Evolutionary conservation across 2,797 vertebrate genomes (phyloP).

Genomic region (Dermochelys coriacea): DNA sequence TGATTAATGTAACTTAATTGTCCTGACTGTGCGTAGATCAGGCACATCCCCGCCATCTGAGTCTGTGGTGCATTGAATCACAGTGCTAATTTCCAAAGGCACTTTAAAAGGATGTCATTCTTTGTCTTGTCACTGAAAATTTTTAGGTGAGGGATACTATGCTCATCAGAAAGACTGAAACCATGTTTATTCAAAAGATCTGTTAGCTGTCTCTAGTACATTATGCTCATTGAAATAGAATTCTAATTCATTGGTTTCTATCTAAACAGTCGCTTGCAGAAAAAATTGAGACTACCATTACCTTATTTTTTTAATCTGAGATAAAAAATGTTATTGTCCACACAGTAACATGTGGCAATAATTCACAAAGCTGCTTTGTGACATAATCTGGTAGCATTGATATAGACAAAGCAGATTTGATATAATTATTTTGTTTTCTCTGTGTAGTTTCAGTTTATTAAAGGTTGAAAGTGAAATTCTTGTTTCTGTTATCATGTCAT

Average conservation of each 20-base stretch:
- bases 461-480: slow-evolving; percentile 26
- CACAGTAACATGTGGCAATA: slow-evolving; percentile 26
- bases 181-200: slow-evolving; percentile 65
- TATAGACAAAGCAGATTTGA: neutral
- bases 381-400: slow-evolving; percentile 15
- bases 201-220: slow-evolving; percentile 42
- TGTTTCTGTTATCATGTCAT: slow-evolving; percentile 38
- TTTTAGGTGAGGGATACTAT: slow-evolving; percentile 63
- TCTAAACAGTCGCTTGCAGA: slow-evolving; percentile 61
- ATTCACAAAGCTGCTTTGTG: slow-evolving; percentile 47
- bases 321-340: slow-evolving; percentile 54
- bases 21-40: slow-evolving; percentile 77
- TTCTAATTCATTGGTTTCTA: slow-evolving; percentile 66
- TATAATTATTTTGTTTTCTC: neutral
- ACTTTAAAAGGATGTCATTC: slow-evolving; percentile 67
- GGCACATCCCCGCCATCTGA: slow-evolving; percentile 72
- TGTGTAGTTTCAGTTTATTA: slow-evolving; percentile 14
- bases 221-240: slow-evolving; percentile 47
- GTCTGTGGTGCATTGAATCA: slow-evolving; percentile 59
- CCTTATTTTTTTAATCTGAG: slow-evolving; percentile 45
- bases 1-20: slow-evolving; percentile 80
- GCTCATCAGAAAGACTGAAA: slow-evolving; percentile 37
- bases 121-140: slow-evolving; percentile 71
- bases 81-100: slow-evolving; percentile 72
- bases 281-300: slow-evolving; percentile 52